Conservation (phyloP, 2,888 invertebrate species). For the Hyalella azteca region DNA sequence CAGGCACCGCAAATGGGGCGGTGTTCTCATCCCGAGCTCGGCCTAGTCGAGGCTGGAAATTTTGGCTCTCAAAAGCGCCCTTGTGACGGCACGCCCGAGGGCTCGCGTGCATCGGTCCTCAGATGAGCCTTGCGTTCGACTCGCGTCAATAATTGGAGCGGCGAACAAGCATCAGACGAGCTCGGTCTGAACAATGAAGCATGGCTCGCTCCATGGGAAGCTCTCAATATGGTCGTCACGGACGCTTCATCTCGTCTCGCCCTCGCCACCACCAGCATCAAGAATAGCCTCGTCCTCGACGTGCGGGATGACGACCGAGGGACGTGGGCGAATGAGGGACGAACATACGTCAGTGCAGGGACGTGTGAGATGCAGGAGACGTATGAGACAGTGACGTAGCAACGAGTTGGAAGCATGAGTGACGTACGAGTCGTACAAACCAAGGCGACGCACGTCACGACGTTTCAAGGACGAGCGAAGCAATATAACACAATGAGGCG, state of each 20-base stretch:
- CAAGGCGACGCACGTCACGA: background rate
- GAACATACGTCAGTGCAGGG: background rate
- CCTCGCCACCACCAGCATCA: background rate
- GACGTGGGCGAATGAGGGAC: background rate
- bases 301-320: too few relatives aligned
- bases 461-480: too few relatives aligned
- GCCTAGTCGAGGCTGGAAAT: background rate
- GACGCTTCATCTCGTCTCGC: background rate
- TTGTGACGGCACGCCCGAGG: background rate
- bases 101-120: background rate
- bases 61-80: background rate
- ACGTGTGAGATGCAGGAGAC: background rate
- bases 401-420: too few relatives aligned
- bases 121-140: background rate
- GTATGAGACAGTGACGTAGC: background rate
- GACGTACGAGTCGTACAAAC: too few relatives aligned
- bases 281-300: too few relatives aligned
- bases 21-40: background rate
- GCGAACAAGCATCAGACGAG: conserved; percentile 1
- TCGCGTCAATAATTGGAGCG: conserved; percentile 36
- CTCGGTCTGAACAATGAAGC: conserved; percentile 23
- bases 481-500: too few relatives aligned
- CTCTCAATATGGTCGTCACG: conserved; percentile 10
- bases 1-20: conserved; percentile 8
- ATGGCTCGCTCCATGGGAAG: conserved; percentile 29